Percentiles rank a stretch among this genome's conserved stretches.
These are phyloP conservation scores for Sarcophaga subvicina DNA, from an alignment of 2,888 invertebrate species.

Conservation along the genomic window DNA sequence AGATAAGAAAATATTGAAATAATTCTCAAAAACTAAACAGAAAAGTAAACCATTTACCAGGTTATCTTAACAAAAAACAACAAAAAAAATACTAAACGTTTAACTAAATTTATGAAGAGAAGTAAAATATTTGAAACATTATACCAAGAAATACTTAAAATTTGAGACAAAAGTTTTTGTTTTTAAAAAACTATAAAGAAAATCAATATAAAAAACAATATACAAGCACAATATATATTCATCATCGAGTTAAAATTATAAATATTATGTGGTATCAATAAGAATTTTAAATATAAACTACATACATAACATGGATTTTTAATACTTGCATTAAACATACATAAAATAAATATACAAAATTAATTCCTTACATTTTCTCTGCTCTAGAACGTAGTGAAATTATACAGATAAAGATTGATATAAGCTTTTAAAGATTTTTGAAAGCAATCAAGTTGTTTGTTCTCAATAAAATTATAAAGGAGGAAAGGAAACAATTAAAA, in stretches of 20 bases:
- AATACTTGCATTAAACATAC: neutral
- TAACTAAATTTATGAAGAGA: neutral
- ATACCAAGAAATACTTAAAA: slow-evolving; percentile 14
- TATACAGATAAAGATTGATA: neutral
- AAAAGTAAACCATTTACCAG: slow-evolving; percentile 3
- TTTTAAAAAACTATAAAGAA: slow-evolving; percentile 1
- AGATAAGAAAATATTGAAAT: neutral
- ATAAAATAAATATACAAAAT: too few relatives aligned
- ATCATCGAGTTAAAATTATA: neutral
- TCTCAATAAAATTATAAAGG: neutral
- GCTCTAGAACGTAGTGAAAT: too few relatives aligned
- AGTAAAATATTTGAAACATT: neutral
- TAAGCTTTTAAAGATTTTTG: neutral
- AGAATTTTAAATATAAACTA: neutral
- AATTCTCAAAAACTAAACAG: slow-evolving; percentile 2
- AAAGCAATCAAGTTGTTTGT: slow-evolving; percentile 27
- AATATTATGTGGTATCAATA: neutral
- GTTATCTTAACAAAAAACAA: slow-evolving; percentile 19
- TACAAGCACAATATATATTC: slow-evolving; percentile 24
- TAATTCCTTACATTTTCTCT: too few relatives aligned
- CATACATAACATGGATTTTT: neutral
- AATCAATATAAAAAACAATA: neutral
- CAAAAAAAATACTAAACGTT: slow-evolving; percentile 29
- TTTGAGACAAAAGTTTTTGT: slow-evolving; percentile 2
- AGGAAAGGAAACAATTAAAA: neutral